Evolutionary conservation across 2,888 invertebrate species (phyloP).

Genomic region (Pogonocherus hispidulus): DNA sequence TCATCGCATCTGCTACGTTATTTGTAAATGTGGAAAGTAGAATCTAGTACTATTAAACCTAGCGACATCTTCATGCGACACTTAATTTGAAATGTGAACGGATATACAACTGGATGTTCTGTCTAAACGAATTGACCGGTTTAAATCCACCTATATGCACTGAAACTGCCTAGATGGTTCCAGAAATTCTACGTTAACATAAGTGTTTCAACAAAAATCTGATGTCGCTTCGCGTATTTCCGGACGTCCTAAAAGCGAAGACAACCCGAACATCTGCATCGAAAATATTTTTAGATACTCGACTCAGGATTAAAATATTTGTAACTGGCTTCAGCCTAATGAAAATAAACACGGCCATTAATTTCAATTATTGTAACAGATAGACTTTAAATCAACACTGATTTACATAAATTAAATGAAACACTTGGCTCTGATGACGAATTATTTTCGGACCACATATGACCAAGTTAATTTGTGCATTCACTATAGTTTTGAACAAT

Average conservation of each 20-base stretch:
- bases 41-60: too few relatives aligned
- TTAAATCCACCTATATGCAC: too few relatives aligned
- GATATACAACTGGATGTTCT: too few relatives aligned
- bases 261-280: background rate
- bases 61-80: too few relatives aligned
- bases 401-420: constrained; percentile 29
- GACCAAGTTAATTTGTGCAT: constrained; percentile 21
- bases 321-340: constrained; percentile 19
- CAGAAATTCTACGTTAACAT: too few relatives aligned
- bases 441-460: constrained; percentile 31
- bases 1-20: too few relatives aligned
- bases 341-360: constrained; percentile 45
- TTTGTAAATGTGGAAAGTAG: too few relatives aligned
- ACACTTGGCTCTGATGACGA: constrained; percentile 38
- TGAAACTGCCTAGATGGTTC: too few relatives aligned
- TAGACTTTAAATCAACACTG: constrained; percentile 45
- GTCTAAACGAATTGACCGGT: too few relatives aligned
- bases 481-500: constrained; percentile 23
- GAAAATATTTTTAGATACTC: constrained; percentile 19
- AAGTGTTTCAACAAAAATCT: too few relatives aligned
- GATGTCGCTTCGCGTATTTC: too few relatives aligned
- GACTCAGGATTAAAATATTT: constrained; percentile 28
- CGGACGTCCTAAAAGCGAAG: background rate
- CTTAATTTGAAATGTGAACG: too few relatives aligned
- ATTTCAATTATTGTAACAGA: constrained; percentile 49